Evolutionary conservation across 1,140 invertebrate species (phyloP).

Genomic region (Euwallacea fornicatus): DNA sequence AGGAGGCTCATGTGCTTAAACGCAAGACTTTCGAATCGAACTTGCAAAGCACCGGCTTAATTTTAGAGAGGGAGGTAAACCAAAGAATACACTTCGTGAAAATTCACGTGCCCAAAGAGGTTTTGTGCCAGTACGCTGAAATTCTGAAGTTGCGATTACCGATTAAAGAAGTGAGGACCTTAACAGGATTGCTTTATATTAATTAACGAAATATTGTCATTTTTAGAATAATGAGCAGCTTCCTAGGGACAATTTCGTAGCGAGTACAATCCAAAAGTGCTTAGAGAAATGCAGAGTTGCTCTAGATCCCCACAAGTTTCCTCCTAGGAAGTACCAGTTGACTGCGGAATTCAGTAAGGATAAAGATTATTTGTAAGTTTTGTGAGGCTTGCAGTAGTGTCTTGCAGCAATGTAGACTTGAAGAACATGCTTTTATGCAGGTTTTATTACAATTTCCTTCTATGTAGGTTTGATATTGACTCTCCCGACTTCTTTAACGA

Average conservation of each 20-base stretch:
- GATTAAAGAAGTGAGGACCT: slow-evolving; percentile 66
- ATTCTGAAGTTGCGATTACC: slow-evolving; percentile 88
- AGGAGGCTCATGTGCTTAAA: slow-evolving; percentile 53
- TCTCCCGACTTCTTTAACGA: slow-evolving; percentile 73
- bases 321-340: slow-evolving; percentile 57
- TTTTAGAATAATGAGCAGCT: slow-evolving; percentile 40
- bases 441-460: neutral
- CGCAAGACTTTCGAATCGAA: slow-evolving; percentile 63
- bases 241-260: slow-evolving; percentile 41
- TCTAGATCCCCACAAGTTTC: slow-evolving; percentile 60
- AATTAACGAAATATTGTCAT: neutral
- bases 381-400: neutral
- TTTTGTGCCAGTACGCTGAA: slow-evolving; percentile 81
- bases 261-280: slow-evolving; percentile 37
- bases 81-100: slow-evolving; percentile 67
- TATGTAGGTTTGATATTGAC: slow-evolving; percentile 69
- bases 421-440: neutral
- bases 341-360: slow-evolving; percentile 71
- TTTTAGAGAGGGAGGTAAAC: slow-evolving; percentile 63
- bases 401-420: too few relatives aligned
- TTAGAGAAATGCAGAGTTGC: slow-evolving; percentile 49
- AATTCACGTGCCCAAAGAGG: slow-evolving; percentile 79
- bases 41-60: slow-evolving; percentile 62
- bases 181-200: too few relatives aligned
- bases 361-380: slow-evolving; percentile 71